A percentile compares a stretch with the other conserved stretches of the same genome.
Conservation (phyloP, 2,113 vertebrate species). For the Bettongia penicillata region DNA sequence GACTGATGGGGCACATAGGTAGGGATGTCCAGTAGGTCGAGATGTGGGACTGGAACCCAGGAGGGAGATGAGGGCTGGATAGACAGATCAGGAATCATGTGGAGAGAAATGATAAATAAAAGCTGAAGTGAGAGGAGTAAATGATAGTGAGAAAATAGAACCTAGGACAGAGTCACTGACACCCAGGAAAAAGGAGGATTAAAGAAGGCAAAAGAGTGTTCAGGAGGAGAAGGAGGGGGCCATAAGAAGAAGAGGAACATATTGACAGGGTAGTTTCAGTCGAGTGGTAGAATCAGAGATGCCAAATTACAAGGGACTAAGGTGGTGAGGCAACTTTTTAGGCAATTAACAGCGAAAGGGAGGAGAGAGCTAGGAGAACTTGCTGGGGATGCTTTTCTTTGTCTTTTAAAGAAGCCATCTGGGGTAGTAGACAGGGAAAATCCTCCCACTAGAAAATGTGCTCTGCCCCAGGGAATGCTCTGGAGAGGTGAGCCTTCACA, state of each 20-base stretch:
- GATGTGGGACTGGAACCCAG: background rate
- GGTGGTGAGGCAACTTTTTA: too few species aligned
- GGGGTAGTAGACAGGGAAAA: background rate
- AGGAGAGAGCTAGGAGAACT: background rate
- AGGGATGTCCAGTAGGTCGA: background rate
- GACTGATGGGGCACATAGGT: background rate
- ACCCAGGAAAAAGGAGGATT: background rate
- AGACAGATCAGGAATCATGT: background rate
- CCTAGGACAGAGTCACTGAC: conserved; percentile 41
- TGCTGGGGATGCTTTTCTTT: background rate
- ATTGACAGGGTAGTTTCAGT: too few species aligned
- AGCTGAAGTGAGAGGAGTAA: background rate
- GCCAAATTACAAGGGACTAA: too few species aligned
- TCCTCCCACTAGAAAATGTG: background rate
- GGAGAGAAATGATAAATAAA: background rate
- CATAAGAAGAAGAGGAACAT: background rate
- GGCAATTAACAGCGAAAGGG: too few species aligned
- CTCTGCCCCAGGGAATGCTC: too few species aligned
- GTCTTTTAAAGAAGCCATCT: background rate
- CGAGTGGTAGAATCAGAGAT: too few species aligned
- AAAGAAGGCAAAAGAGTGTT: conserved; percentile 18
- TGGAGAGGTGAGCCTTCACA: too few species aligned
- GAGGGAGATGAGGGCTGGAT: conserved; percentile 7
- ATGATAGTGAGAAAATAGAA: conserved; percentile 58
- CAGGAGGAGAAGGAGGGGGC: background rate